Percentiles rank a stretch among this genome's conserved stretches.
These are phyloP conservation scores for Meda fulgida DNA, from an alignment of 2,797 vertebrate genomes.

Conservation along the genomic window DNA sequence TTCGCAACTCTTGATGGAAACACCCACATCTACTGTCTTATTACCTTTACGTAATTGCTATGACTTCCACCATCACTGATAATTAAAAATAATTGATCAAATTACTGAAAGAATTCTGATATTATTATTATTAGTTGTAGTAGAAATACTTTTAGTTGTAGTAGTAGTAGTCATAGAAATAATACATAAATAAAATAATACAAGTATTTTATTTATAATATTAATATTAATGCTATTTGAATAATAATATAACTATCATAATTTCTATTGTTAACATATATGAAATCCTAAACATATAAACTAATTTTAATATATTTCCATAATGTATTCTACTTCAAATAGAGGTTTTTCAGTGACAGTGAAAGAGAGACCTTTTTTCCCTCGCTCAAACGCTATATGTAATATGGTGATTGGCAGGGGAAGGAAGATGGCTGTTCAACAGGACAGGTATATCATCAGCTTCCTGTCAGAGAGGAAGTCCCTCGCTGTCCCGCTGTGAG, in stretches of 20 bases:
- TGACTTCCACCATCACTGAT: background rate
- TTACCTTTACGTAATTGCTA: background rate
- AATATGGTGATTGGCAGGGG: slow-evolving; percentile 39
- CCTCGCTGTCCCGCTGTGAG: slow-evolving; percentile 28
- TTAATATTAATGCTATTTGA: too few relatives aligned
- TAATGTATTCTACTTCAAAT: background rate
- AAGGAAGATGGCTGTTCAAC: slow-evolving; percentile 29
- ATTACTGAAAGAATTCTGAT: background rate
- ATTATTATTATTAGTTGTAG: background rate
- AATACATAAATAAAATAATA: too few relatives aligned
- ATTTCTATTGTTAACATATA: background rate
- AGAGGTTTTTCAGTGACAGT: background rate
- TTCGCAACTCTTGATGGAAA: background rate
- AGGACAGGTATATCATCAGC: slow-evolving; percentile 48
- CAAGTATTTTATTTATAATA: too few relatives aligned
- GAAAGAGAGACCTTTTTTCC: background rate
- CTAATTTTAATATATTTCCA: background rate
- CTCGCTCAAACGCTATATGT: slow-evolving; percentile 17
- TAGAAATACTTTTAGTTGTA: too few relatives aligned
- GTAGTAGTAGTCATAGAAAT: too few relatives aligned
- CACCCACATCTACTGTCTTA: background rate
- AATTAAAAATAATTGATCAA: background rate
- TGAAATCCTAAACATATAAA: background rate
- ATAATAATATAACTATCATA: too few relatives aligned
- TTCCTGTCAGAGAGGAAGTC: slow-evolving; percentile 52